These are phyloP conservation scores for Drosophila fulvimacula DNA, from an alignment of 2,888 invertebrate species.

Conservation along the genomic window DNA sequence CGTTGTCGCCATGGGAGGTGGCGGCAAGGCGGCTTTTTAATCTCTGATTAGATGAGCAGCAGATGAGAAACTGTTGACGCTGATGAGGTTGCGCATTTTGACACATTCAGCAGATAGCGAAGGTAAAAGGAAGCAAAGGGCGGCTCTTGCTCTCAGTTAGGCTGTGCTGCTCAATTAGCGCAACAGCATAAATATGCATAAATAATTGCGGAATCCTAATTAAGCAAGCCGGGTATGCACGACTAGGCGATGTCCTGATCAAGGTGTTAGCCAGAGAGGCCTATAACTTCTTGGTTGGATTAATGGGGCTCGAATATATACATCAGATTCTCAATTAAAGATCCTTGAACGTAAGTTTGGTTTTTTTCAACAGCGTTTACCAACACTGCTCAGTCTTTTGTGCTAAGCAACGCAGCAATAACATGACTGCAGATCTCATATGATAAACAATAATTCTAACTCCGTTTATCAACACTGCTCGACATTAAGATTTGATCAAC, in stretches of 20 bases:
- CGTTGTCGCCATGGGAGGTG: slow-evolving; percentile 44
- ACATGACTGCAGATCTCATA: not conserved
- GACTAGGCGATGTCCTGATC: not conserved
- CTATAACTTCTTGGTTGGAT: no score
- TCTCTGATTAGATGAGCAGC: slow-evolving; percentile 78
- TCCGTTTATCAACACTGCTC: no score
- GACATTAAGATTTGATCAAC: not conserved
- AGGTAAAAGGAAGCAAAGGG: not conserved
- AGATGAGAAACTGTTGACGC: slow-evolving; percentile 56
- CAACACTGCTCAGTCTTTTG: no score
- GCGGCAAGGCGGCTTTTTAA: slow-evolving; percentile 71
- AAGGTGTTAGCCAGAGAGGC: no score
- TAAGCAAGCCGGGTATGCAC: not conserved
- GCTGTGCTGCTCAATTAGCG: slow-evolving; percentile 29
- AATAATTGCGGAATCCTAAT: not conserved
- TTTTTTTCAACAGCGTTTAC: no score
- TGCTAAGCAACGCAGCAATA: no score
- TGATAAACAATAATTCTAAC: no score
- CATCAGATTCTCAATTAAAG: no score
- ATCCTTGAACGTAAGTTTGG: no score
- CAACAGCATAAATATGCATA: slow-evolving; percentile 5
- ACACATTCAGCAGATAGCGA: slow-evolving; percentile 24
- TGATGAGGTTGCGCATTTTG: slow-evolving; percentile 70
- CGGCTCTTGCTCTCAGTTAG: not conserved
- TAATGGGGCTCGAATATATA: no score